Conservation (phyloP, 2,113 vertebrate genomes). For the Pogona vitticeps region DNA sequence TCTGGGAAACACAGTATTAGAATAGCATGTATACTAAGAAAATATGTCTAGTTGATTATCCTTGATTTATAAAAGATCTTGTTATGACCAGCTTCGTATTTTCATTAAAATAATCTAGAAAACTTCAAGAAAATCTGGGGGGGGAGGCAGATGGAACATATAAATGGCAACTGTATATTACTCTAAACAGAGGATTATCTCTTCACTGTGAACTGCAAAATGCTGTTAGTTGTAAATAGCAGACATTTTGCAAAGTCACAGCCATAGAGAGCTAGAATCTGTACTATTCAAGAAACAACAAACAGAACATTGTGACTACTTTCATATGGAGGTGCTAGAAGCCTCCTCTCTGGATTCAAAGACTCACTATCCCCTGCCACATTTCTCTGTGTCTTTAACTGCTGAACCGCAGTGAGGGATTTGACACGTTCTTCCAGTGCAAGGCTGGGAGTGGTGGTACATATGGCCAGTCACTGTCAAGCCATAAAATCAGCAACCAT, state of each 20-base stretch:
- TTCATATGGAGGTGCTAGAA: neutral
- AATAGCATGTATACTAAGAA: neutral
- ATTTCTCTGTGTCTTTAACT: neutral
- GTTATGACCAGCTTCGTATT: neutral
- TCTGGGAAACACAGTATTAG: no score
- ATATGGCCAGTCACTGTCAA: neutral
- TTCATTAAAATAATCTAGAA: neutral
- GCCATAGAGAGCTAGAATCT: neutral
- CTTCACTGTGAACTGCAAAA: neutral
- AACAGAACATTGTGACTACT: neutral
- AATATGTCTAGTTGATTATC: neutral
- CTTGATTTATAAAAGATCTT: neutral
- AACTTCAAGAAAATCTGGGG: no score
- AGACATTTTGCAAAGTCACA: neutral
- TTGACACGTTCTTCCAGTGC: neutral
- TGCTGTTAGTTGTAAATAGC: neutral
- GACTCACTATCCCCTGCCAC: neutral
- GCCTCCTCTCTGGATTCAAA: neutral
- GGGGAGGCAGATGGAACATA: neutral
- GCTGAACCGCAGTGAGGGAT: neutral
- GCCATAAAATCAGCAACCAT: neutral
- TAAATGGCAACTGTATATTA: no score
- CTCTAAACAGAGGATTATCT: neutral
- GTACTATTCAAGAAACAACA: neutral
- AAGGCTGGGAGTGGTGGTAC: neutral